Evolutionary conservation across 2,888 invertebrate species (phyloP).

Genomic region (Sinopyrophorus schimmeli): DNA sequence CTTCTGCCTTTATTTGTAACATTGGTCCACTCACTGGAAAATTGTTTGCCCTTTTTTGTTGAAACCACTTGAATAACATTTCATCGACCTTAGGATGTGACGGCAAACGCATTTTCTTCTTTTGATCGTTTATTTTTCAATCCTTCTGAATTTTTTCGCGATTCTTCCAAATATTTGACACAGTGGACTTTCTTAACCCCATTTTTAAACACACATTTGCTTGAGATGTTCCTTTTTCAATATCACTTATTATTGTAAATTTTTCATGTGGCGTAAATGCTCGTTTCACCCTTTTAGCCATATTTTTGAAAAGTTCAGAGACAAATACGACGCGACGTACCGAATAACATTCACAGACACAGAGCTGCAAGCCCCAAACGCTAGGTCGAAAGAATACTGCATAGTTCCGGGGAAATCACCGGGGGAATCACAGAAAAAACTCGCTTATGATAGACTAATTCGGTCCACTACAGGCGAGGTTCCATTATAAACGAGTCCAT

Average conservation of each 20-base stretch:
- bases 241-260: constrained; percentile 4
- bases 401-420: no score
- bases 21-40: not conserved
- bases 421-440: no score
- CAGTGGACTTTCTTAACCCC: constrained; percentile 6
- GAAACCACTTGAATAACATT: constrained; percentile 13
- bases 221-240: constrained; percentile 4
- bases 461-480: no score
- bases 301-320: no score
- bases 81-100: constrained; percentile 8
- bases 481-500: no score
- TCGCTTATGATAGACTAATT: no score
- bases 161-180: constrained; percentile 5
- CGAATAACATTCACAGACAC: no score
- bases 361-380: no score
- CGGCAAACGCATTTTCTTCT: constrained; percentile 13
- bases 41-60: not conserved
- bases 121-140: constrained; percentile 9
- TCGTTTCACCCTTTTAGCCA: no score
- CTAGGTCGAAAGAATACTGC: no score
- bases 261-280: no score
- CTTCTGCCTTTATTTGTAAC: constrained; percentile 15
- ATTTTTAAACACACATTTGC: not conserved
- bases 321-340: no score
- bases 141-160: constrained; percentile 9